Evolutionary conservation across 1,140 invertebrate species (phyloP).

Genomic region (Myzus persicae): DNA sequence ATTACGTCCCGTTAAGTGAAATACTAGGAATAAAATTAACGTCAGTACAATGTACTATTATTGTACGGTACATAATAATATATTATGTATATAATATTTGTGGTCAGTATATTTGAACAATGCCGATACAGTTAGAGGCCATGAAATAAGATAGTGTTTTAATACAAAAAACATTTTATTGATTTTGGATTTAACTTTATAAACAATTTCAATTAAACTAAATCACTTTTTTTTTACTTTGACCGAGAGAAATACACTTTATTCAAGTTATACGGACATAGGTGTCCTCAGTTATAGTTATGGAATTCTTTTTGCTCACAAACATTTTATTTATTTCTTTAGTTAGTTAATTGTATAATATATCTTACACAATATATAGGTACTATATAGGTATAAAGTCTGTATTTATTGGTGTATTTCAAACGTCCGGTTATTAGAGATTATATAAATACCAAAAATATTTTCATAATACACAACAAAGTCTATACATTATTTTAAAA

Average conservation of each 20-base stretch:
- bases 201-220: neutral
- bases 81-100: neutral
- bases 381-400: too few species aligned
- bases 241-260: neutral
- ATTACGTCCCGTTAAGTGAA: neutral
- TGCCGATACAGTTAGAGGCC: neutral
- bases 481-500: neutral
- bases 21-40: neutral
- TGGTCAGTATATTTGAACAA: neutral
- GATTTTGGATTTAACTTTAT: conserved; percentile 10
- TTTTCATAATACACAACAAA: neutral
- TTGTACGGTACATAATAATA: neutral
- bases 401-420: neutral
- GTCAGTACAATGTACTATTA: neutral
- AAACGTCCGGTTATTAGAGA: neutral
- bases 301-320: neutral
- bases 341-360: neutral
- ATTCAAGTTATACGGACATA: neutral
- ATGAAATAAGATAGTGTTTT: neutral
- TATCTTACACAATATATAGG: too few species aligned
- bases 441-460: too few species aligned
- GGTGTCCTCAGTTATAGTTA: neutral
- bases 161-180: neutral
- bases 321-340: neutral
- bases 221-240: neutral